Evolutionary conservation across 1,140 invertebrate species (phyloP).

Genomic region (Drosophila sproati): DNA sequence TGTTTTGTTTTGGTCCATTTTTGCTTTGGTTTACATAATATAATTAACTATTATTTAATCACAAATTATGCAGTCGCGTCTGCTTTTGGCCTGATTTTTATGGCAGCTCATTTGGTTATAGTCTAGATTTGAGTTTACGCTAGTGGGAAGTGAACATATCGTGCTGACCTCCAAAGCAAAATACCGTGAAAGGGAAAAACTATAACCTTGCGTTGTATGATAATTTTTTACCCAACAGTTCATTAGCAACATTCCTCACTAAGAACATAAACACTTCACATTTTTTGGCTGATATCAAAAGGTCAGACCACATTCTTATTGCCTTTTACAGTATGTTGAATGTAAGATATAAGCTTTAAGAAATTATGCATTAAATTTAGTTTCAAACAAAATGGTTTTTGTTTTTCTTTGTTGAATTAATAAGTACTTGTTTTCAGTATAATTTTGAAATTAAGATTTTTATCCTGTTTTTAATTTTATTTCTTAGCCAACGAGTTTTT

Average conservation of each 20-base stretch:
- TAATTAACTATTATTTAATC: slow-evolving; percentile 36
- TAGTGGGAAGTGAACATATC: slow-evolving; percentile 10
- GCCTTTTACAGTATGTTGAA: slow-evolving; percentile 4
- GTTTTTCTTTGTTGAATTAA: slow-evolving; percentile 4
- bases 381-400: slow-evolving; percentile 5
- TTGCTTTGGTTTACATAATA: slow-evolving; percentile 31
- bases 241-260: slow-evolving; percentile 1
- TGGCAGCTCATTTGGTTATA: slow-evolving; percentile 44
- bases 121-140: slow-evolving; percentile 11
- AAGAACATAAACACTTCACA: slow-evolving; percentile 16
- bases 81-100: slow-evolving; percentile 39
- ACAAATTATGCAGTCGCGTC: slow-evolving; percentile 42
- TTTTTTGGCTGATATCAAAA: slow-evolving; percentile 7
- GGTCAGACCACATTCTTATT: slow-evolving; percentile 15
- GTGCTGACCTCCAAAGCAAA: slow-evolving; percentile 14
- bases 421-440: slow-evolving; percentile 5
- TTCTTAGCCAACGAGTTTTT: slow-evolving; percentile 2
- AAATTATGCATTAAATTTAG: slow-evolving; percentile 17
- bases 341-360: slow-evolving; percentile 1
- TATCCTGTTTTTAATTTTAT: slow-evolving; percentile 14
- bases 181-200: slow-evolving; percentile 36
- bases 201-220: slow-evolving; percentile 48
- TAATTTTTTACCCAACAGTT: slow-evolving; percentile 10
- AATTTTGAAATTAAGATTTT: not conserved
- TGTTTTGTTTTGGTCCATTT: slow-evolving; percentile 9